Evolutionary conservation across 2,888 invertebrate genomes (phyloP), one percentile per base, ranked within the genome.

Genomic region (Chymomyza fuscimana): DNA sequence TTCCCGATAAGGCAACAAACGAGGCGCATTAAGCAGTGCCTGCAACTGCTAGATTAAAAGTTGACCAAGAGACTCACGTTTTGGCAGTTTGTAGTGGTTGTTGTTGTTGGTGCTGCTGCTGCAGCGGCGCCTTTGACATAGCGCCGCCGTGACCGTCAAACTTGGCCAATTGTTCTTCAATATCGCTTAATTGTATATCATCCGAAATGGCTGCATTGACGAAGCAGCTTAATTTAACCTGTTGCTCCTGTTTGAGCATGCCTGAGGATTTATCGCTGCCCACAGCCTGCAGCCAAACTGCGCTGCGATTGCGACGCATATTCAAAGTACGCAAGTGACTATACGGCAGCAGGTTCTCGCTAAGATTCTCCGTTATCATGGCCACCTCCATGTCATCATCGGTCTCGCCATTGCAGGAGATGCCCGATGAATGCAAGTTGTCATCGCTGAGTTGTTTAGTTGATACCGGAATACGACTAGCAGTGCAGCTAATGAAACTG

Each of bases 101-200:
- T 63, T 63, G 61, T 32, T 5, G 70, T 52, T 72, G 74, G 29
- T 63, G 72, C 40, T 75, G 58, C 22, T 61, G 67, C 62, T 63
- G 61, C 54, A 52, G 74, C 79, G 74, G 81, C 77, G 64, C 73
- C 78, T 77, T 80, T 80, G 80, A 76, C 25, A 73, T 76, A 22
- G n/a, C 19, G 63, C 63, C 46, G 69, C 78, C 78, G 76, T 83
- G 50, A 68, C 78, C 79, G 77, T 85, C 78, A 72, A 90, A 87
- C 77, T 82, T 88, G 69, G 91, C 90, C 81, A 91, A 82, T 86
- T 91, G 91, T 80, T 91, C 92, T 76, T 91, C 91, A 77, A 92
- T 91, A 88, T 92, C 92, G 79, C 91, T 92, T 73, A 92, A 76
- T 77, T 89, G 90, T 65, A 90, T 87, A 80, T 91, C 91, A 76